These are phyloP conservation scores for Manis pentadactyla DNA, from an alignment of 2,797 vertebrate species.

Conservation along the genomic window DNA sequence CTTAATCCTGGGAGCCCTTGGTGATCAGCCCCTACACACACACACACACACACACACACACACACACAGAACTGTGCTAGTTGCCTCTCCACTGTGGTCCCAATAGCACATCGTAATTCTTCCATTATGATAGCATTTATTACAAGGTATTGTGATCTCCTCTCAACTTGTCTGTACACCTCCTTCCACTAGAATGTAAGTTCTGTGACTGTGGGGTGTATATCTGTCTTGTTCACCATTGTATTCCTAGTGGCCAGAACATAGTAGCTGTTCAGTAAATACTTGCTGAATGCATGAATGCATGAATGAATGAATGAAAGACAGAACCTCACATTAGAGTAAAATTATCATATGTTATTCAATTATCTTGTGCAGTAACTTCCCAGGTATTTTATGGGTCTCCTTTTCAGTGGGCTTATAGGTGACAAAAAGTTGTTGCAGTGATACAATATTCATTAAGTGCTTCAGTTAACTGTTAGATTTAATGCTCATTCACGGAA, in stretches of 20 bases:
- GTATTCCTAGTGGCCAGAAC: not conserved
- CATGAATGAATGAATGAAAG: not conserved
- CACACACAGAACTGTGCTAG: not conserved
- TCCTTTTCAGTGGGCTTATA: not conserved
- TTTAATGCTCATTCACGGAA: not conserved
- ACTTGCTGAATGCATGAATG: not conserved
- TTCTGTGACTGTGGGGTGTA: not conserved
- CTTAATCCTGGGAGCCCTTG: not conserved
- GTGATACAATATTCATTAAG: not conserved
- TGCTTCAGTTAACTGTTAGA: not conserved
- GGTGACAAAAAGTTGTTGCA: not conserved
- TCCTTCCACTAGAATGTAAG: not conserved
- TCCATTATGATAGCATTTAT: not conserved
- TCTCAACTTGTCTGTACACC: not conserved
- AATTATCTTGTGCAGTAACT: not conserved
- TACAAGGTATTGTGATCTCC: not conserved
- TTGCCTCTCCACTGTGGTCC: not conserved
- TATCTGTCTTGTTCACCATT: not conserved
- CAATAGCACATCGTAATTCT: not conserved
- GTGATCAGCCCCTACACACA: not conserved
- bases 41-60: not conserved
- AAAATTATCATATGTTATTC: not conserved
- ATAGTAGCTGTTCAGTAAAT: not conserved
- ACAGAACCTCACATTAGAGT: not conserved
- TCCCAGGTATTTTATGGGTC: not conserved